Evolutionary conservation across 2,888 invertebrate species (phyloP), one percentile per base, ranked within the genome.

Genomic region (Caradrina clavipalpis): DNA sequence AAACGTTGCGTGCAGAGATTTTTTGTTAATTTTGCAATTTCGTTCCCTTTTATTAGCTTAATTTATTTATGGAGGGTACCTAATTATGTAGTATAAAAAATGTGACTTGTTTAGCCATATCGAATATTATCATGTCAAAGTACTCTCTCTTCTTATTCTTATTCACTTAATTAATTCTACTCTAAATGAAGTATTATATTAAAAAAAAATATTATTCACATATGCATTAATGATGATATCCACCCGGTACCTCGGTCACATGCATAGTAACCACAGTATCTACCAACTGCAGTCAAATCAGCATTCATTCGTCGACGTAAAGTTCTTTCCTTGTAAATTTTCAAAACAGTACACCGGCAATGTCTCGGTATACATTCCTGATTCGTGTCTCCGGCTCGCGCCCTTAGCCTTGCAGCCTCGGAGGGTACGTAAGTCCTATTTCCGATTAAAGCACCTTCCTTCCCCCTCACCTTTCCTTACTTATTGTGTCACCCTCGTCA

Each of bases 401-500:
- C 86, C 80, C 76, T 81, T 80, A 84, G 82, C 83, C 75, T 76
- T 78, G 82, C 78, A 80, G 72, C 81, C 76, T 73, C 74, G 76
- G 78, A 80, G 85, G 82, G 86, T 91, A 90, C 89, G 89, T 77
- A 45, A 45, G 45, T 45, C 45, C 45, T 45, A 84, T 93, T 95
- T 93, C 91, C 92, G 94, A 94, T 95, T 93, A 94, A 92, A 93
- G 89, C 91, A 92, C 92, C 93, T 92, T 89, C 84, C 89, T 86
- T 87, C 91, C 92, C 93, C 91, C 89, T 69, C 74, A 76, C 82
- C 88, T 90, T 86, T 84, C 87, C 86, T 85, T 89, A 88, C 90
- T 93, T 90, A 94, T 94, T 93, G 92, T 93, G 92, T 92, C 92
- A 89, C 94, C 94, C 95, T 90, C 89, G 89, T 92, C 94, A 93